A percentile compares a stretch with the other conserved stretches of the same genome.
phyloP scores from a whole-genome alignment of 30 jellyfish, hydroid and myxozoan species.

The Rhopilema esculentum region DNA sequence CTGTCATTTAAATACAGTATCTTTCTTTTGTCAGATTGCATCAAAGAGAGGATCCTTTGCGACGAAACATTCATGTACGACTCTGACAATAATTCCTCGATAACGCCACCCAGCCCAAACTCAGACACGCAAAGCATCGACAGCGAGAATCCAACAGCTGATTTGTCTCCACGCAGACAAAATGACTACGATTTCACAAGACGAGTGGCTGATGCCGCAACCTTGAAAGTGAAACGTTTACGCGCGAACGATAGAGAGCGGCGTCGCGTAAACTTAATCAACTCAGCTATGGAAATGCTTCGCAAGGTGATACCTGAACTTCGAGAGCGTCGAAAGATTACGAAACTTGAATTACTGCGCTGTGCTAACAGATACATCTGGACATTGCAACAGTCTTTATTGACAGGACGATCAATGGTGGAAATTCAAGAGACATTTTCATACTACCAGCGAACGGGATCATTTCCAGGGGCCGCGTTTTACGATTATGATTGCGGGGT shows the following conservation, averaged over 20 bases:
- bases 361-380: slow-evolving; percentile 91
- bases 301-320: slow-evolving; percentile 85
- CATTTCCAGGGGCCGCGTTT: slow-evolving; percentile 1
- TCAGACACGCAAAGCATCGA: slow-evolving; percentile 13
- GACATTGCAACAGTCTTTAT: slow-evolving; percentile 76
- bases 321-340: slow-evolving; percentile 80
- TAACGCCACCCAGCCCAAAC: slow-evolving; percentile 4
- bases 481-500: neutral
- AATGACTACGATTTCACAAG: slow-evolving; percentile 20
- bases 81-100: slow-evolving; percentile 15
- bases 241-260: slow-evolving; percentile 97
- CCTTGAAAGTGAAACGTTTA: slow-evolving; percentile 74
- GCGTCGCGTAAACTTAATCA: slow-evolving; percentile 92
- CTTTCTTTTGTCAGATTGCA: slow-evolving; percentile 2
- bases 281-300: slow-evolving; percentile 89
- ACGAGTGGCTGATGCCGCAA: slow-evolving; percentile 44
- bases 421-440: slow-evolving; percentile 53
- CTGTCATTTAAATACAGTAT: neutral
- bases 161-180: neutral
- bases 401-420: slow-evolving; percentile 71
- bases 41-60: neutral
- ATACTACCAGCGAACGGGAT: slow-evolving; percentile 37
- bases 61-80: neutral
- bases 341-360: slow-evolving; percentile 87
- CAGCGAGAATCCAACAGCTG: neutral